Evolutionary conservation across 2,888 invertebrate species (phyloP), one percentile per base, ranked within the genome.

Genomic region (Miltochrista miniata): DNA sequence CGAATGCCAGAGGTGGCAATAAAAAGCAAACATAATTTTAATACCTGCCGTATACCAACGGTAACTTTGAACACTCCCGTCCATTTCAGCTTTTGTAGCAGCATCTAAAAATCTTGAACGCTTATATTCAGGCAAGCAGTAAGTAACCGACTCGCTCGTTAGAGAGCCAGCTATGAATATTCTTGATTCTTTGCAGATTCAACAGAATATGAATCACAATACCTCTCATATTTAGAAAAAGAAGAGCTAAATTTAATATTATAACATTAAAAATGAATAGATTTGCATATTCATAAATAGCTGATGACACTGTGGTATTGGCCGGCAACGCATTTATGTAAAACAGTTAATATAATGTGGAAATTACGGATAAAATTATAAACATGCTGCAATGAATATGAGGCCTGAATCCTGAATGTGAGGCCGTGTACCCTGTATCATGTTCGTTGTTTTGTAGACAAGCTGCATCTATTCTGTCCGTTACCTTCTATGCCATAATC

Each of bases 131-230:
- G 3, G 18, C 18, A 24, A 24, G 18, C 8, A 7, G 31, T 38
- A 38, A 38, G 18, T 38, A 71, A 67, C 59, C 78, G 73, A 69
- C 76, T 78, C 75, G 70, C 68, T 68, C 72, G 77, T 82, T 88
- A 88, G 87, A 87, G 87, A 88, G 85, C 74, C 70, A 59, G 76
- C 79, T 76, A 86, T 87, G 86, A 86, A 87, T 87, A 87, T 85
- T 85, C 81, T 67, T 69, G 51, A 76, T 71, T 76, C 64, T 73
- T 76, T 85, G 87, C 77, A 87, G 87, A 88, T 88, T 88, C 87
- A 88, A 72, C 79, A 80, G 83, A 76, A 79, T 76, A 85, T 85
- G 82, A 87, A 86, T 87, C 84, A 84, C 85, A 83, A 85, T 76
- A 82, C 76, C 80, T 84, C 79, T 81, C 64, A 73, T 80, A 79